Percentiles rank a stretch among this genome's conserved stretches.
phyloP scores from a whole-genome alignment of 2,113 vertebrate species.

The Pterocles orientalis region DNA sequence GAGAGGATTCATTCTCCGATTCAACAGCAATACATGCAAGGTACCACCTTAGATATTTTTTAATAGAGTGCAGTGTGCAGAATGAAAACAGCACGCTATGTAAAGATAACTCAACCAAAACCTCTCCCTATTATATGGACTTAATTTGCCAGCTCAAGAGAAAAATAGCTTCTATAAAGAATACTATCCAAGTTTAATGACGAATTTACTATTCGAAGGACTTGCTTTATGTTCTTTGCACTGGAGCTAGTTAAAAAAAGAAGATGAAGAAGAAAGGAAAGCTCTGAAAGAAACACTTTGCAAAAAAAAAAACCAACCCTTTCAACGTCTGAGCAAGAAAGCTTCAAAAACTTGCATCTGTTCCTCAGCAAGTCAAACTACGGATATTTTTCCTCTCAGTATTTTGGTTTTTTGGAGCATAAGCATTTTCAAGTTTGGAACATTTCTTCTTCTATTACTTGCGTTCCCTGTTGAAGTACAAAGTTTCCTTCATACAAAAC shows the following conservation, averaged over 20 bases:
- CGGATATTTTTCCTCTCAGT: neutral
- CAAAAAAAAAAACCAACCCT: neutral
- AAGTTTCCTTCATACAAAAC: neutral
- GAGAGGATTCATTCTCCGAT: neutral
- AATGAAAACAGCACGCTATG: neutral
- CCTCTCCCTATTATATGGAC: neutral
- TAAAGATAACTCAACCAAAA: neutral
- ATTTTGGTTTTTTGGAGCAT: neutral
- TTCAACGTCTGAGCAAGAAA: neutral
- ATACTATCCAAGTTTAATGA: neutral
- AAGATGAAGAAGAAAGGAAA: conserved; percentile 11
- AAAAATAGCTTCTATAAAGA: neutral
- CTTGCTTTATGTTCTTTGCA: neutral
- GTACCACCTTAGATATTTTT: neutral
- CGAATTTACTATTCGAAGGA: conserved; percentile 2
- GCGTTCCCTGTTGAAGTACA: neutral
- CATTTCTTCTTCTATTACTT: neutral
- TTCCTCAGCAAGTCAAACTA: neutral
- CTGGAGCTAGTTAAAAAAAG: neutral
- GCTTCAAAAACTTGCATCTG: conserved; percentile 25
- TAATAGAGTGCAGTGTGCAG: neutral
- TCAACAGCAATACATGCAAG: neutral
- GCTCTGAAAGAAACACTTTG: conserved; percentile 6
- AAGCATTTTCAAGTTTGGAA: neutral
- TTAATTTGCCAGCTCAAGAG: neutral